Percentiles rank a stretch among this genome's conserved stretches.
Conservation (phyloP, 2,888 invertebrate genomes). For the Acleris sparsana region DNA sequence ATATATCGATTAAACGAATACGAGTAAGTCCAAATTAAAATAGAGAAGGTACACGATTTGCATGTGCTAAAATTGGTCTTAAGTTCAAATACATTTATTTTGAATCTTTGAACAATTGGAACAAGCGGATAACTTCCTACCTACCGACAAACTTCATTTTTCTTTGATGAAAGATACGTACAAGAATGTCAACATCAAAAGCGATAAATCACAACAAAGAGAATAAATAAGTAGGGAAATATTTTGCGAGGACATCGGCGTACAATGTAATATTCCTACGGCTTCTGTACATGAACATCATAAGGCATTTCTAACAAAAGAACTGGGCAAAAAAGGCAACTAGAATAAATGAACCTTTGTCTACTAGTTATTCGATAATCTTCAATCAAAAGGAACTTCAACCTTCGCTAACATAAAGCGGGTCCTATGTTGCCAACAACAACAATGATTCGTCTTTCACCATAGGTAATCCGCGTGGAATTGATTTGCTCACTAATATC, state of each 20-base stretch:
- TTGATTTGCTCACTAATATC: too few species aligned
- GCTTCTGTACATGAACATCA: slow-evolving; percentile 13
- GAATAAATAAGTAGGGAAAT: slow-evolving; percentile 5
- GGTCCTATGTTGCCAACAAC: too few species aligned
- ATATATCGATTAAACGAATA: slow-evolving; percentile 63
- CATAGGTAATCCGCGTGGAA: too few species aligned
- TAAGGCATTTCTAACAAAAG: slow-evolving; percentile 19
- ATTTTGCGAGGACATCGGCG: slow-evolving; percentile 4
- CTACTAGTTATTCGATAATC: slow-evolving; percentile 13
- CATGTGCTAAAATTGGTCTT: too few species aligned
- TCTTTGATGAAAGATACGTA: too few species aligned
- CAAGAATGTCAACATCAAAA: slow-evolving; percentile 1
- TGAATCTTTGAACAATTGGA: too few species aligned
- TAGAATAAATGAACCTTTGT: slow-evolving; percentile 30
- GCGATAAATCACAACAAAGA: slow-evolving; percentile 11
- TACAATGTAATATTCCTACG: slow-evolving; percentile 20
- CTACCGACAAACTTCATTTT: too few species aligned
- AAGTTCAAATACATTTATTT: too few species aligned
- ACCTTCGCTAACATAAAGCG: too few species aligned
- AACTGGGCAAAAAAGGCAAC: slow-evolving; percentile 3
- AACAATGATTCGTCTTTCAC: too few species aligned
- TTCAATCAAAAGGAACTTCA: slow-evolving; percentile 18
- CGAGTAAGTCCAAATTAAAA: slow-evolving; percentile 49
- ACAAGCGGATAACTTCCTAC: too few species aligned
- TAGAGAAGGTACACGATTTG: too few species aligned